phyloP scores from a whole-genome alignment of 1,140 invertebrate genomes.

The Aporrectodea caliginosa region DNA sequence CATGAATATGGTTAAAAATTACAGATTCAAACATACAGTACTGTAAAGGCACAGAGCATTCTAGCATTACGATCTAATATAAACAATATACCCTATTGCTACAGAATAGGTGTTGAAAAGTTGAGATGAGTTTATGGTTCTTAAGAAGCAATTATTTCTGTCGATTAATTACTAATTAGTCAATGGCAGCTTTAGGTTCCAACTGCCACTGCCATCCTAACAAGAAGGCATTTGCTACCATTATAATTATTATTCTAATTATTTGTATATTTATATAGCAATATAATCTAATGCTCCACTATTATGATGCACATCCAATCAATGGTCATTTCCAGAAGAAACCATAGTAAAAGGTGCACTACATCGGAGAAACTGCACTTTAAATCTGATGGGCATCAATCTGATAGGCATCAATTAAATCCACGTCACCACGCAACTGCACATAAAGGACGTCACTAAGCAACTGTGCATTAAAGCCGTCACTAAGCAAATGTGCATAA shows the following conservation, averaged over 20 bases:
- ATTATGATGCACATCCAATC: not conserved
- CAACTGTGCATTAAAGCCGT: not conserved
- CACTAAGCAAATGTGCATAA: not conserved
- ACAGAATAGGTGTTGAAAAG: too few relatives aligned
- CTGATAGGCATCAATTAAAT: not conserved
- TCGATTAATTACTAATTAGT: too few relatives aligned
- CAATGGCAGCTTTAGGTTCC: too few relatives aligned
- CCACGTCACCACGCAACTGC: not conserved
- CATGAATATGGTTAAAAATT: too few relatives aligned
- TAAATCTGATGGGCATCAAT: not conserved
- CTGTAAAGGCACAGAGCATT: too few relatives aligned
- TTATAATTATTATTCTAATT: not conserved
- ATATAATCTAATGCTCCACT: not conserved
- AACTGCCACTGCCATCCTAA: too few relatives aligned
- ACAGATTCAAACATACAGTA: too few relatives aligned
- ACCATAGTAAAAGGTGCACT: not conserved
- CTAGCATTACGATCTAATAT: too few relatives aligned
- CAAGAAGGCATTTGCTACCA: not conserved
- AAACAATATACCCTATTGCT: too few relatives aligned
- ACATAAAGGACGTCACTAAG: not conserved
- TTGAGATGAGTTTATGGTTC: too few relatives aligned
- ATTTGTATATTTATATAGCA: not conserved
- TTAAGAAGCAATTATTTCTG: too few relatives aligned
- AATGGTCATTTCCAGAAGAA: too few relatives aligned
- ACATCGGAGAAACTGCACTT: not conserved